Base-by-base conservation (phyloP, 37 sponge, comb jelly and placozoan genomes). In the Dysidea cf. avara region DNA sequence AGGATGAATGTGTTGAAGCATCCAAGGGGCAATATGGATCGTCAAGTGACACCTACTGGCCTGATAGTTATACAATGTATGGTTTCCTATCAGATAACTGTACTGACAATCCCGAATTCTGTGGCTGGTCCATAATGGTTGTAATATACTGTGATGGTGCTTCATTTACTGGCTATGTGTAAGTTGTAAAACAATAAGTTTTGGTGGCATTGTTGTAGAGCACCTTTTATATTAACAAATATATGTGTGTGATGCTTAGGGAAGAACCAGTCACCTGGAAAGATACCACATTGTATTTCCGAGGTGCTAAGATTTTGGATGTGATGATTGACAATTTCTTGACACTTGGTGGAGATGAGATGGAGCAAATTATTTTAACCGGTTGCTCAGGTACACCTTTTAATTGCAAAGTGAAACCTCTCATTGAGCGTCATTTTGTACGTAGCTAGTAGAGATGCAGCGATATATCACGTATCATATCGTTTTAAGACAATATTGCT, bases 321-420 rank as follows among this genome's bases (percentile, higher is more conserved):
- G 79, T 74, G 26, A 35, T 61, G 17, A 16, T 79, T 3, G n/a
- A 61, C 0, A 67, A 64, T 31, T 53, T 79, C 30, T 29, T 75
- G 20, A 39, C 2, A 1, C 37, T 20, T n/a, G 88, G 83, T 25
- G 31, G 86, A 82, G 54, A 61, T 20, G 55, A 25, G 39, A 84
- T 88, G 0, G 60, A 48, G 48, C 81, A 80, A 33, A 70, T 91
- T 0, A 79, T 91, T 35, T 56, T 91, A 14, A 91, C 92, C 24
- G 92, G 92, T n/a, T 91, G 92, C 60, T 91, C 92, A 39, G 90
- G 90, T 89, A 48, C n/a, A n/a, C n/a, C n/a, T n/a, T n/a, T n/a
- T n/a, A n/a, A n/a, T n/a, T n/a, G n/a, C n/a, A n/a, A n/a, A n/a
- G n/a, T n/a, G n/a, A n/a, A n/a, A n/a, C n/a, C n/a, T n/a, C n/a